Conservation (phyloP, 2,113 vertebrate species). For the Pipa parva region DNA sequence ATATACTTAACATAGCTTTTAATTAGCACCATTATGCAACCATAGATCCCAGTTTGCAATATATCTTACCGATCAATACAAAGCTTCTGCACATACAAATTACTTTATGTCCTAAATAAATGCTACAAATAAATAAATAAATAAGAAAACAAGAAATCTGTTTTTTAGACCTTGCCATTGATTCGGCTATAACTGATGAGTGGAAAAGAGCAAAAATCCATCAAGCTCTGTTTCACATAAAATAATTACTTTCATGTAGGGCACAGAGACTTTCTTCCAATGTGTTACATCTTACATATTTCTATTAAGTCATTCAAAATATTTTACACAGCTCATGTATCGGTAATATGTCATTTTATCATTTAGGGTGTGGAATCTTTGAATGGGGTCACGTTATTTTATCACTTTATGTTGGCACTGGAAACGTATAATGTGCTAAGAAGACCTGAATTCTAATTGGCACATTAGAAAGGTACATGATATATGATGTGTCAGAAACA, state of each 20-base stretch:
- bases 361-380: constrained; percentile 33
- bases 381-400: constrained; percentile 31
- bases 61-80: background rate
- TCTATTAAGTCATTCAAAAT: constrained; percentile 8
- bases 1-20: background rate
- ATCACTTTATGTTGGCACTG: constrained; percentile 33
- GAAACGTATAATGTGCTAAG: constrained; percentile 36
- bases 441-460: constrained; percentile 38
- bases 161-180: constrained; percentile 3
- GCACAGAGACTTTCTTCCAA: background rate
- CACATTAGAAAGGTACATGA: constrained; percentile 38
- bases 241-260: constrained; percentile 24
- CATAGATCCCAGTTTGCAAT: background rate
- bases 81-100: background rate
- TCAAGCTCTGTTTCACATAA: constrained; percentile 1
- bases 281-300: constrained; percentile 9
- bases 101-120: background rate
- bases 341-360: constrained; percentile 37
- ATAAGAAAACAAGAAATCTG: background rate
- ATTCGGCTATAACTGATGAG: constrained; percentile 15
- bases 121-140: constrained; percentile 7
- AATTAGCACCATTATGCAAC: background rate
- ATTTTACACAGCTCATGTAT: constrained; percentile 22
- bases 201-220: constrained; percentile 19
- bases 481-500: constrained; percentile 33